Conservation (phyloP, 2,888 invertebrate genomes). For the Microctonus aethiopoides region DNA sequence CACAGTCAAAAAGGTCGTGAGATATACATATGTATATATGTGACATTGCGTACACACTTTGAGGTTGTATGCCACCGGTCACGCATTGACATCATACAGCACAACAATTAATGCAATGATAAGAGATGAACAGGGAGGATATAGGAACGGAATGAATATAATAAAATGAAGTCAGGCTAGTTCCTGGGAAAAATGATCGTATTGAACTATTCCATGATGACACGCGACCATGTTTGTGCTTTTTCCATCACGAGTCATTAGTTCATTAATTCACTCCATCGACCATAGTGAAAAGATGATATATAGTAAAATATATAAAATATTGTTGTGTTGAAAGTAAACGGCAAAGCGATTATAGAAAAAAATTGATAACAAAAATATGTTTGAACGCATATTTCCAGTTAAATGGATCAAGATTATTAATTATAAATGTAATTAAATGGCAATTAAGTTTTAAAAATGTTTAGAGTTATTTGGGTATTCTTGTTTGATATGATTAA, state of each 20-base stretch:
- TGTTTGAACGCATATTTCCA: too few species aligned
- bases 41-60: background rate
- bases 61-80: background rate
- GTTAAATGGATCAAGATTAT: too few species aligned
- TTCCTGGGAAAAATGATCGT: slow-evolving; percentile 31
- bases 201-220: slow-evolving; percentile 29
- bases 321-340: background rate
- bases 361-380: too few species aligned
- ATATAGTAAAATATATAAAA: background rate
- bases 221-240: slow-evolving; percentile 57
- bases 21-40: background rate
- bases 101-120: slow-evolving; percentile 29
- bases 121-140: background rate
- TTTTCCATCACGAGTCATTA: slow-evolving; percentile 55
- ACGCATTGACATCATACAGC: background rate
- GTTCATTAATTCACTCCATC: slow-evolving; percentile 47
- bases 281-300: slow-evolving; percentile 15
- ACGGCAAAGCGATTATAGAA: too few species aligned
- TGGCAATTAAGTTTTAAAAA: background rate
- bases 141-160: background rate
- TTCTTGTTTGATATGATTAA: background rate
- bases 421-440: background rate
- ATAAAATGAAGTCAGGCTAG: slow-evolving; percentile 11
- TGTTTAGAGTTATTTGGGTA: too few species aligned
- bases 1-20: slow-evolving; percentile 7